Conservation (phyloP, 2,888 invertebrate species). For the Apamea sordens region DNA sequence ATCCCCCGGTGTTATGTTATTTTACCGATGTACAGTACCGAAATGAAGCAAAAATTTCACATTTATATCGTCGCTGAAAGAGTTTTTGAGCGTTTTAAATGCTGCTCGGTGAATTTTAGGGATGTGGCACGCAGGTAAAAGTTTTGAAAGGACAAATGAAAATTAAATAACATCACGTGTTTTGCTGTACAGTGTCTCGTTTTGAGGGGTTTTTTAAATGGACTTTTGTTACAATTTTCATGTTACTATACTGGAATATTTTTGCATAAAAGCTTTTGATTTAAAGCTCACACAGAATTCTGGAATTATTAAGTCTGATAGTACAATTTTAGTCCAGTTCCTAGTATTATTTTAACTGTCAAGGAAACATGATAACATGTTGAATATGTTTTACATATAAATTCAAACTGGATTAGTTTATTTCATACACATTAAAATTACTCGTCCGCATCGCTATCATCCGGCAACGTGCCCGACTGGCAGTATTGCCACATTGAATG, state of each 20-base stretch:
- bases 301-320: neutral
- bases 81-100: slow-evolving; percentile 38
- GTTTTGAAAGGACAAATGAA: slow-evolving; percentile 2
- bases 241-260: neutral
- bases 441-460: too few species aligned
- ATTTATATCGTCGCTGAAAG: slow-evolving; percentile 14
- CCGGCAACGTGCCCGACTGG: too few species aligned
- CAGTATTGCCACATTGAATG: too few species aligned
- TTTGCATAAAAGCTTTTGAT: neutral
- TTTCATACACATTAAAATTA: too few species aligned
- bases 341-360: neutral
- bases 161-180: slow-evolving; percentile 8
- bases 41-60: slow-evolving; percentile 32
- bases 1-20: slow-evolving; percentile 27
- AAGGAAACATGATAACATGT: neutral
- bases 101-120: neutral
- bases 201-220: neutral
- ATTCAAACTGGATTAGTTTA: too few species aligned
- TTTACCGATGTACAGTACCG: slow-evolving; percentile 1
- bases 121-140: neutral
- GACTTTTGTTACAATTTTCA: neutral
- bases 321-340: neutral
- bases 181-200: neutral
- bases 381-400: neutral
- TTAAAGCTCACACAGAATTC: neutral